A percentile compares a stretch with the other conserved stretches of the same genome.
Evolutionary conservation across 2,113 vertebrate species (phyloP).

Genomic region (Syngnathoides biaculeatus): DNA sequence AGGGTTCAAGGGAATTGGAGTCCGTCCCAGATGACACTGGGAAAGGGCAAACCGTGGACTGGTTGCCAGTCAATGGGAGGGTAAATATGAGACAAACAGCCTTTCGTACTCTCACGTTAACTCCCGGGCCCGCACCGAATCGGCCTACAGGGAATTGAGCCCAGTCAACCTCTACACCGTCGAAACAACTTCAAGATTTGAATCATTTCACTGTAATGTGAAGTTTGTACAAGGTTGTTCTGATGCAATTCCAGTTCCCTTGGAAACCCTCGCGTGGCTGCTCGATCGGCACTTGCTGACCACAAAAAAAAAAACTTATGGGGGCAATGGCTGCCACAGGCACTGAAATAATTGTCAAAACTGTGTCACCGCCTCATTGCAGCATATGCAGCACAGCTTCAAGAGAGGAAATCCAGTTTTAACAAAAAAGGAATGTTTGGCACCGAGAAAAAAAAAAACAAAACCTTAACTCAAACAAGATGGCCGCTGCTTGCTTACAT

Average conservation of each 20-base stretch:
- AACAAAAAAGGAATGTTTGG: background rate
- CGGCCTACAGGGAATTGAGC: too few species aligned
- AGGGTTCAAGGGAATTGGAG: too few species aligned
- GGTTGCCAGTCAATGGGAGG: too few species aligned
- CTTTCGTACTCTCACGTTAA: too few species aligned
- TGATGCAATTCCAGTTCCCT: background rate
- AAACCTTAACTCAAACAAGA: conserved; percentile 9
- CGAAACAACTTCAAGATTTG: too few species aligned
- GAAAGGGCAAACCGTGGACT: too few species aligned
- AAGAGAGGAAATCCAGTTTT: conserved; percentile 22
- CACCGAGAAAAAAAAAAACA: conserved; percentile 10
- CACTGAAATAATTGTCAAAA: conserved; percentile 7
- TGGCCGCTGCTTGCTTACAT: conserved; percentile 22
- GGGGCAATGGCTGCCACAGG: background rate
- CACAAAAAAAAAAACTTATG: background rate
- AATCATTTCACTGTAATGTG: background rate
- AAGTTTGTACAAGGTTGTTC: background rate
- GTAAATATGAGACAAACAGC: too few species aligned
- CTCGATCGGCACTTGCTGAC: background rate
- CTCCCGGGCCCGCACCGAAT: too few species aligned
- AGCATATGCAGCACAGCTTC: conserved; percentile 7
- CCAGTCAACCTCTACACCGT: too few species aligned
- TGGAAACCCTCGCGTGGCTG: background rate
- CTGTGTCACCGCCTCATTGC: conserved; percentile 7
- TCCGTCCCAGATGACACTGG: too few species aligned